Evolutionary conservation across 2,797 vertebrate species (phyloP), one percentile per base, ranked within the genome.

Genomic region (Oceanodroma leucorhoa): DNA sequence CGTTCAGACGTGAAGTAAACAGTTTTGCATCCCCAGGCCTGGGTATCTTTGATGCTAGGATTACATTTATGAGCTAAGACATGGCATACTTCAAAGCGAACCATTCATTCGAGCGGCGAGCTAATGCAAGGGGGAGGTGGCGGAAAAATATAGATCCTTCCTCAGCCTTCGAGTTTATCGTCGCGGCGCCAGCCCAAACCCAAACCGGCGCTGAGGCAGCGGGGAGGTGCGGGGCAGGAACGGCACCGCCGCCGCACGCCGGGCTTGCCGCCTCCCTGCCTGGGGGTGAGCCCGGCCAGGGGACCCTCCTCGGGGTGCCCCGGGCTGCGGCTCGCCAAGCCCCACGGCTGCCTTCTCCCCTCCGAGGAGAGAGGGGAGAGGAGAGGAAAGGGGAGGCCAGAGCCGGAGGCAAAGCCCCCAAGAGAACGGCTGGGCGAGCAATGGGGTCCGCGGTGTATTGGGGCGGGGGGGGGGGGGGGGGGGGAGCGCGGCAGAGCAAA

Each of bases 41-140:
- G 91, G 78, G 78, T 87, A 98, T 96, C 97, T 98, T 98, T 98
- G 97, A 98, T 97, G 98, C 97, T 95, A 79, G 96, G 97, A 98
- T 98, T 98, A 98, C 98, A 97, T 98, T 98, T 98, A 98, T 98
- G 96, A 98, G 97, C 97, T 97, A 82, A 97, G 98, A 98, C 98
- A 98, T 98, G 98, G 97, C 97, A 97, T 97, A 96, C 97, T 98
- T 98, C 97, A 98, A 98, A 98, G 97, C 50, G 62, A 95, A 48
- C 95, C 95, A 98, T 98, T 98, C 98, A 98, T 95, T 95, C 96
- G 61, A 88, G 97, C 97, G 94, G 66, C 97, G 23, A 93, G 94
- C 95, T 78, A 34, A 66, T 88, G 91, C 77, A 46, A 89, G 90
- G 64, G 76, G 60, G 51, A 83, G 76, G 93, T 22, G 11, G 81